Evolutionary conservation across 2,113 vertebrate species (phyloP).

Genomic region (Theropithecus gelada): DNA sequence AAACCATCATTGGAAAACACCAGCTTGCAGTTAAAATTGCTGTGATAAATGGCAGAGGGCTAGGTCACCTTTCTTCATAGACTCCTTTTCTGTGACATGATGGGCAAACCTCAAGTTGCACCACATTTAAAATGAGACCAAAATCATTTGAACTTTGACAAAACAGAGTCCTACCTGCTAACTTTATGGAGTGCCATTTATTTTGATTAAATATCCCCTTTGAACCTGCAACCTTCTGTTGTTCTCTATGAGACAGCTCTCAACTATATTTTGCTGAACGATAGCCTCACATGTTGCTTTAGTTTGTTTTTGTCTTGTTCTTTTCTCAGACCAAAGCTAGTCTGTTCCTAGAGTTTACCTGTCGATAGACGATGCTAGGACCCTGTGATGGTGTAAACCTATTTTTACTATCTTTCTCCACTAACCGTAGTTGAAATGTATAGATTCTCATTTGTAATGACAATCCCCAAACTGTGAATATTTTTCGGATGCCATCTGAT

Average conservation of each 20-base stretch:
- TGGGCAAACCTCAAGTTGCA: not conserved
- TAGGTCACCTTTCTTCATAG: not conserved
- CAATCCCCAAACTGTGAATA: not conserved
- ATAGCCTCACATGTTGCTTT: not conserved
- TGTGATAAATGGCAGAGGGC: not conserved
- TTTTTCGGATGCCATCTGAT: not conserved
- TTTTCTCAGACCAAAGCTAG: not conserved
- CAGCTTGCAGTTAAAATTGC: not conserved
- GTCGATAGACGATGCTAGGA: not conserved
- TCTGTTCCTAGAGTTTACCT: constrained; percentile 26
- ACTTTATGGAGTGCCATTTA: constrained; percentile 29
- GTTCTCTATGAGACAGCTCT: constrained; percentile 45
- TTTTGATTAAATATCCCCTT: constrained; percentile 73
- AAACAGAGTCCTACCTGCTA: not conserved
- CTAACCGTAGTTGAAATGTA: not conserved
- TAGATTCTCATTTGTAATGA: constrained; percentile 48
- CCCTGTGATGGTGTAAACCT: not conserved
- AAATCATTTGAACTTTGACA: constrained; percentile 62
- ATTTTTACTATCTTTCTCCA: not conserved
- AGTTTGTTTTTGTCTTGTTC: constrained; percentile 60
- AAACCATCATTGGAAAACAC: not conserved
- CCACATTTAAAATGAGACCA: constrained; percentile 46
- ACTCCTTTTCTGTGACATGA: not conserved
- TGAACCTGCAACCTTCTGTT: constrained; percentile 53
- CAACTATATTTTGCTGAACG: constrained; percentile 46